Conservation (phyloP, 2,113 vertebrate genomes). For the Peromyscus polionotus region DNA sequence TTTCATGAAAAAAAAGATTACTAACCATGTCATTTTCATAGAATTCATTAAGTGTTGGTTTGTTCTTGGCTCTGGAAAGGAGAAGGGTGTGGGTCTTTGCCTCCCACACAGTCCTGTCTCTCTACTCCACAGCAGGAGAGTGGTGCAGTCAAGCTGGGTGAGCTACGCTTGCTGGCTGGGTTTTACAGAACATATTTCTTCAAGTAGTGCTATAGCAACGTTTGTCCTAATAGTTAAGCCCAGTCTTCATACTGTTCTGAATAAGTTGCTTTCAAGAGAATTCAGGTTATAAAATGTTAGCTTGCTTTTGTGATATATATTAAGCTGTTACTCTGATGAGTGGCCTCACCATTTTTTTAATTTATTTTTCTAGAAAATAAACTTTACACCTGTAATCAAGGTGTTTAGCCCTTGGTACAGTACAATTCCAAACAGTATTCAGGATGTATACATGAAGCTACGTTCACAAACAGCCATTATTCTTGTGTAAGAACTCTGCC, state of each 20-base stretch:
- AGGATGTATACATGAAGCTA: not conserved
- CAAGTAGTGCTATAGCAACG: not conserved
- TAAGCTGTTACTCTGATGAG: not conserved
- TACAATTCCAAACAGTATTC: not conserved
- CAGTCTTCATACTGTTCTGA: not conserved
- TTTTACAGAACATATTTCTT: not conserved
- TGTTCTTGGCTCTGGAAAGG: not conserved
- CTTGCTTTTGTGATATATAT: not conserved
- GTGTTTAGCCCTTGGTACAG: not conserved
- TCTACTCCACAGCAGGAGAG: not conserved
- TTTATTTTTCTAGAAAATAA: not conserved
- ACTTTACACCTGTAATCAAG: not conserved
- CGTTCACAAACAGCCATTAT: not conserved
- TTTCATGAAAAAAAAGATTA: not conserved
- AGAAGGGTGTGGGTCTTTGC: not conserved
- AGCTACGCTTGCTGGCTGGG: not conserved
- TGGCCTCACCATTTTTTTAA: not conserved
- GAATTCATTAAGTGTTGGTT: not conserved
- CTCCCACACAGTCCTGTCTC: not conserved
- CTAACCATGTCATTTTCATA: not conserved
- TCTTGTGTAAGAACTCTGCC: not conserved
- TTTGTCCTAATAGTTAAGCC: not conserved
- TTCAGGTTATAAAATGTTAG: slow-evolving; percentile 8
- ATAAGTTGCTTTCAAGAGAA: not conserved
- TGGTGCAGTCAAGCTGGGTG: not conserved